These are phyloP conservation scores for Numenius arquata DNA, from an alignment of 2,113 vertebrate species.

Conservation along the genomic window DNA sequence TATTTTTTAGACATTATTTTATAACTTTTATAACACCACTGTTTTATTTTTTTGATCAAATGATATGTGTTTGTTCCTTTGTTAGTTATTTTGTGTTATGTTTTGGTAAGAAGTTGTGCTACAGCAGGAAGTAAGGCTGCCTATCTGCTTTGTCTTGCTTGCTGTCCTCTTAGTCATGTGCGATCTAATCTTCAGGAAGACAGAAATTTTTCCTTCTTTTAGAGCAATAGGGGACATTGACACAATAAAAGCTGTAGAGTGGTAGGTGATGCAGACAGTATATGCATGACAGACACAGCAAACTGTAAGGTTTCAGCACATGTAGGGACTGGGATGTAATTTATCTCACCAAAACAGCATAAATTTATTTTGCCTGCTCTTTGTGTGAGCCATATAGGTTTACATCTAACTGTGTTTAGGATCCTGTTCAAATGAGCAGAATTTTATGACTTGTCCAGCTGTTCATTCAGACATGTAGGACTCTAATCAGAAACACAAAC, in stretches of 20 bases:
- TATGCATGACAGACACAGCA: background rate
- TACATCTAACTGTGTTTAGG: background rate
- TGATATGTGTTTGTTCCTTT: background rate
- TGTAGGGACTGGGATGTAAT: background rate
- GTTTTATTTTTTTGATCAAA: background rate
- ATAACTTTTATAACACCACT: background rate
- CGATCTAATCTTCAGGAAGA: background rate
- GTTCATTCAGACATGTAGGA: background rate
- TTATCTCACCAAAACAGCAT: background rate
- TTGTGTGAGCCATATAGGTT: background rate
- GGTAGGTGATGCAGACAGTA: background rate
- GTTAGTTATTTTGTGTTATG: background rate
- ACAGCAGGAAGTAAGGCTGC: background rate
- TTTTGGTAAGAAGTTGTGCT: background rate
- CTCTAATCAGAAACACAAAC: background rate
- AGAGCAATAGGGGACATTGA: background rate
- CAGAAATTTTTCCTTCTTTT: background rate
- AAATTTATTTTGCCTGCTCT: background rate
- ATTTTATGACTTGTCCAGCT: background rate
- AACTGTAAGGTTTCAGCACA: background rate
- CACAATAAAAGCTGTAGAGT: background rate
- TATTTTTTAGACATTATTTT: background rate
- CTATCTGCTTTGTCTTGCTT: background rate
- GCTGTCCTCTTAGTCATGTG: background rate
- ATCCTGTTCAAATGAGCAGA: background rate